Percentiles rank a stretch among this genome's conserved stretches.
Evolutionary conservation across 2,113 vertebrate species (phyloP).

Genomic region (Solenodon paradoxus): DNA sequence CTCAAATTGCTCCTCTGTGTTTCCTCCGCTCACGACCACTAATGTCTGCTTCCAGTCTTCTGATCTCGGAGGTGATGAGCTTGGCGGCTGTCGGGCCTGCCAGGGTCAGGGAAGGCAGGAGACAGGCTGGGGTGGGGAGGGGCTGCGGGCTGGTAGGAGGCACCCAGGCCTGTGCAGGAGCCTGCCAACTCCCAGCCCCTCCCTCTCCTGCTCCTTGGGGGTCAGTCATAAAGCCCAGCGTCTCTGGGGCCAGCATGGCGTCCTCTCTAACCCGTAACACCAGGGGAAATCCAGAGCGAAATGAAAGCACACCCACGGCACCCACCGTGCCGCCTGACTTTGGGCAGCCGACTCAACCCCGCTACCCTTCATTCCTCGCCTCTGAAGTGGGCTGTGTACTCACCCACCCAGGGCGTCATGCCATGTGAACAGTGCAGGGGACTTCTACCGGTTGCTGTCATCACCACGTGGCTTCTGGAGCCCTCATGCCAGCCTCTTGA

Average conservation of each 20-base stretch:
- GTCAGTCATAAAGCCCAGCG: not conserved
- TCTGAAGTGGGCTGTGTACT: not conserved
- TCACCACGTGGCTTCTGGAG: not conserved
- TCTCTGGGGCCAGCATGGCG: not conserved
- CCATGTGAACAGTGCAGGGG: not conserved
- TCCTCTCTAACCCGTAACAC: not conserved
- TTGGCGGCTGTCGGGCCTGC: conserved; percentile 53
- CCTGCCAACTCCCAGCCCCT: not conserved
- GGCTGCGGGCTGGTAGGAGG: not conserved
- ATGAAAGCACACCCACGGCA: not conserved
- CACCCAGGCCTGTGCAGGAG: no score
- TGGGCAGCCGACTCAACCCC: not conserved
- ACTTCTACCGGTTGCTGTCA: no score
- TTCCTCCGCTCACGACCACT: conserved; percentile 57
- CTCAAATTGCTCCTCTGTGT: conserved; percentile 78
- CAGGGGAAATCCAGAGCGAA: not conserved
- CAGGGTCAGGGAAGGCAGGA: not conserved
- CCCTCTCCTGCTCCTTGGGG: not conserved
- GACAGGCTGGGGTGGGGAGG: not conserved
- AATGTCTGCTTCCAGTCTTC: conserved; percentile 70
- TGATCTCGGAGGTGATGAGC: conserved; percentile 77
- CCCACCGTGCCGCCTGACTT: not conserved
- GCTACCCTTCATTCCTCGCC: not conserved
- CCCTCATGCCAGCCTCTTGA: not conserved
- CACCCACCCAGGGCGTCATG: not conserved